A percentile compares a stretch with the other conserved stretches of the same genome.
phyloP scores from a whole-genome alignment of 2,888 invertebrate species.

The Chrysolina oricalcia region DNA sequence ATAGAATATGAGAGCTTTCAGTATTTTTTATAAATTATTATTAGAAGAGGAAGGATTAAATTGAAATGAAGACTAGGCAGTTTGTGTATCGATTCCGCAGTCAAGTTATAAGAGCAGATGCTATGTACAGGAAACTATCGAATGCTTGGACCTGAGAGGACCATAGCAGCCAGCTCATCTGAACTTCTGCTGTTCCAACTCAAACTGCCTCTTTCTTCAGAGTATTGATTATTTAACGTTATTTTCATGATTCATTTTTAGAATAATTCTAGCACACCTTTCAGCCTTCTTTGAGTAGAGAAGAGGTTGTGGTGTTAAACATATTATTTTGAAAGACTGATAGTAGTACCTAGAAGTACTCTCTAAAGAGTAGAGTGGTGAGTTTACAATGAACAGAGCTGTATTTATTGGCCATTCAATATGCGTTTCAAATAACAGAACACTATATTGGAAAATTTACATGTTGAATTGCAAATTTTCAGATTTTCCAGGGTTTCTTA shows the following conservation, averaged over 20 bases:
- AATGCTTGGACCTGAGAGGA: too few species aligned
- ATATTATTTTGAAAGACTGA: conserved; percentile 19
- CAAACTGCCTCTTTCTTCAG: background rate
- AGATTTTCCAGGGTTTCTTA: too few species aligned
- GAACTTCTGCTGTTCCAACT: background rate
- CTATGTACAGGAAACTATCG: too few species aligned
- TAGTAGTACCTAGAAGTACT: background rate
- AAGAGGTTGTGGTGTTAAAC: background rate
- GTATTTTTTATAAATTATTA: conserved; percentile 19
- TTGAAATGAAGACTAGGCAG: background rate
- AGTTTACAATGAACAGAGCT: background rate
- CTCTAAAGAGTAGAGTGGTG: background rate
- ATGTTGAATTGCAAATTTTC: too few species aligned
- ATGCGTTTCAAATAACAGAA: too few species aligned
- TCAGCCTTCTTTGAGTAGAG: background rate
- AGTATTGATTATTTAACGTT: background rate
- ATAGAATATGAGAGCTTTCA: conserved; percentile 21
- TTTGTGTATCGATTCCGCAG: background rate
- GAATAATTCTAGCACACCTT: background rate
- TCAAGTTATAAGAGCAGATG: background rate
- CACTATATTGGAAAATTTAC: background rate
- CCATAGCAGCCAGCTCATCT: too few species aligned
- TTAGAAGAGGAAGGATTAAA: background rate
- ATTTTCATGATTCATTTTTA: background rate
- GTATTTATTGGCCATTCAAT: too few species aligned